Percentiles rank a stretch among this genome's conserved stretches.
These are phyloP conservation scores for Elachura formosa DNA, from an alignment of 2,113 vertebrate genomes.

Conservation along the genomic window DNA sequence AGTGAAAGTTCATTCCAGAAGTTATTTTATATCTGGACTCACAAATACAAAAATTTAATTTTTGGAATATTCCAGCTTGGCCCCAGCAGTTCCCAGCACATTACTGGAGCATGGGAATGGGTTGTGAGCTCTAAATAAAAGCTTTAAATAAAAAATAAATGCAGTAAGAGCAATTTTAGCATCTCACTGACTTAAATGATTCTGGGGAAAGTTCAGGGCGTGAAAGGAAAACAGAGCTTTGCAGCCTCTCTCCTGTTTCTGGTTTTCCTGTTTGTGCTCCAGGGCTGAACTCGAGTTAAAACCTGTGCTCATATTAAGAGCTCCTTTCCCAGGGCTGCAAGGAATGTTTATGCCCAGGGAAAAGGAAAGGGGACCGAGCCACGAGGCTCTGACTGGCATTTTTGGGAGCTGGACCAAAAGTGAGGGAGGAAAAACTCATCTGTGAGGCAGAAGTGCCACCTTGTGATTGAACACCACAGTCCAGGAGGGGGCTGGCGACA, in stretches of 20 bases:
- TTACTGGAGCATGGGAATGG: fast-evolving
- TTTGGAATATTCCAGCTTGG: neutral
- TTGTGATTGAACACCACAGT: slow-evolving; percentile 5
- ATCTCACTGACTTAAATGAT: neutral
- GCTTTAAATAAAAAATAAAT: neutral
- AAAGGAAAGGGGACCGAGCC: neutral
- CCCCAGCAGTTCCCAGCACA: neutral
- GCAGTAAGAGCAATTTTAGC: neutral
- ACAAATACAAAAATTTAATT: neutral
- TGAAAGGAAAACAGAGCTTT: neutral
- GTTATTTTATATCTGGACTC: neutral
- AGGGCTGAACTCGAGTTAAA: neutral
- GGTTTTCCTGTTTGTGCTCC: neutral
- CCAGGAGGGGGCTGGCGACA: neutral
- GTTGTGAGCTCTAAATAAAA: neutral
- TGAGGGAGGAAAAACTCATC: neutral
- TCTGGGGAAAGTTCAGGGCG: neutral
- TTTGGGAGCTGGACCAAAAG: neutral
- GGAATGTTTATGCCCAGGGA: neutral
- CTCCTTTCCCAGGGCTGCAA: neutral
- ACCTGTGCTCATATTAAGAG: neutral
- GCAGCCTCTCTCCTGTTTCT: neutral
- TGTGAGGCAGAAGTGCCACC: slow-evolving; percentile 27
- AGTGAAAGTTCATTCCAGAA: neutral
- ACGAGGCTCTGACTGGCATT: neutral